Percentiles rank a stretch among this genome's conserved stretches.
Conservation (phyloP, 2,888 invertebrate species). For the Agelastica alni region DNA sequence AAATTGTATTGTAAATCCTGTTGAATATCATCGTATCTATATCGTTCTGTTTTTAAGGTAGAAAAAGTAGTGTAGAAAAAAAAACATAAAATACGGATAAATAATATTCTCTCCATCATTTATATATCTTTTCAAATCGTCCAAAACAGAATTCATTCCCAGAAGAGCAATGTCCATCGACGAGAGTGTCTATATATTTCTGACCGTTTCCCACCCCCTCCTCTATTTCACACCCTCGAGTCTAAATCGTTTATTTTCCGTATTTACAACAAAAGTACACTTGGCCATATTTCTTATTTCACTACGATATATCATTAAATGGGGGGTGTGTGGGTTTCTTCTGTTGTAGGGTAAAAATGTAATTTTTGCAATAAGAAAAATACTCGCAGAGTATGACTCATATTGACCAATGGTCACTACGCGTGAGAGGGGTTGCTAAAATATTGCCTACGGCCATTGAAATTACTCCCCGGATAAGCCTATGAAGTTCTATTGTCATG, state of each 20-base stretch:
- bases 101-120: too few species aligned
- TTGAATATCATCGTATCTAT: too few species aligned
- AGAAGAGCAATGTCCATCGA: conserved; percentile 27
- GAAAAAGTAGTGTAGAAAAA: too few species aligned
- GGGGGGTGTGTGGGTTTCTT: conserved; percentile 31
- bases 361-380: conserved; percentile 40
- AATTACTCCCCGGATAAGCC: conserved; percentile 22
- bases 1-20: too few species aligned
- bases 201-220: conserved; percentile 24
- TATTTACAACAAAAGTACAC: conserved; percentile 38
- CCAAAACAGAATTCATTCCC: background rate
- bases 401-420: conserved; percentile 40
- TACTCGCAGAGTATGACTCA: conserved; percentile 37
- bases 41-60: too few species aligned
- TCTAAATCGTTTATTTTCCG: conserved; percentile 42
- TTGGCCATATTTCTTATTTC: conserved; percentile 40
- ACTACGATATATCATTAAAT: conserved; percentile 41
- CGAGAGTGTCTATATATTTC: background rate
- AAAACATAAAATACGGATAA: too few species aligned
- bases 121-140: background rate
- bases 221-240: conserved; percentile 38
- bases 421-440: conserved; percentile 26
- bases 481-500: conserved; percentile 20
- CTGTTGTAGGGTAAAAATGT: conserved; percentile 33
- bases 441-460: conserved; percentile 21